phyloP scores from a whole-genome alignment of 2,113 vertebrate genomes.

The Dasypus novemcinctus region DNA sequence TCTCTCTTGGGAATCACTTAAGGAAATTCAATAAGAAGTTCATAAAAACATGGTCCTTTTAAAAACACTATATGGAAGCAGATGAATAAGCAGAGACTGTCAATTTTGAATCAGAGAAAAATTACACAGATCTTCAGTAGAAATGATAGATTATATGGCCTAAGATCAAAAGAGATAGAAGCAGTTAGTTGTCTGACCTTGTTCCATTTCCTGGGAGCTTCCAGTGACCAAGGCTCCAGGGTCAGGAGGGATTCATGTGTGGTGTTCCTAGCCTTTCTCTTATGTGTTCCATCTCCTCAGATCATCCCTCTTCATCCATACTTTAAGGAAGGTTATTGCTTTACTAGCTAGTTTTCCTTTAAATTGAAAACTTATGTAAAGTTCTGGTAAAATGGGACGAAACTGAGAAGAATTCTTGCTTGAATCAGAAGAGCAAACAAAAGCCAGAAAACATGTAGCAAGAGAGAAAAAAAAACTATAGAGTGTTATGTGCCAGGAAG shows the following conservation, averaged over 20 bases:
- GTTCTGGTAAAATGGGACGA: not conserved
- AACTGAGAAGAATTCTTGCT: constrained; percentile 7
- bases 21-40: not conserved
- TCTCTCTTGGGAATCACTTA: not conserved
- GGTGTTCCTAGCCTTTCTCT: no score
- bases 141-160: not conserved
- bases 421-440: not conserved
- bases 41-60: not conserved
- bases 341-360: constrained; percentile 6
- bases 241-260: not conserved
- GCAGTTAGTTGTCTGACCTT: not conserved
- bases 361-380: not conserved
- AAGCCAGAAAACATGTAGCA: not conserved
- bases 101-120: not conserved
- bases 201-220: not conserved
- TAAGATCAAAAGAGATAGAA: not conserved
- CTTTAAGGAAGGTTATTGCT: not conserved
- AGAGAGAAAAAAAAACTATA: not conserved
- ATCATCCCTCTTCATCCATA: no score
- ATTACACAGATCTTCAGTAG: not conserved
- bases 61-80: not conserved
- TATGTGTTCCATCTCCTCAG: not conserved
- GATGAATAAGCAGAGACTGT: not conserved
- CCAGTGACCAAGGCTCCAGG: not conserved
- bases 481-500: not conserved